Base-by-base conservation (phyloP, 2,797 vertebrate genomes). In the Hydrocynus forskahlii region DNA sequence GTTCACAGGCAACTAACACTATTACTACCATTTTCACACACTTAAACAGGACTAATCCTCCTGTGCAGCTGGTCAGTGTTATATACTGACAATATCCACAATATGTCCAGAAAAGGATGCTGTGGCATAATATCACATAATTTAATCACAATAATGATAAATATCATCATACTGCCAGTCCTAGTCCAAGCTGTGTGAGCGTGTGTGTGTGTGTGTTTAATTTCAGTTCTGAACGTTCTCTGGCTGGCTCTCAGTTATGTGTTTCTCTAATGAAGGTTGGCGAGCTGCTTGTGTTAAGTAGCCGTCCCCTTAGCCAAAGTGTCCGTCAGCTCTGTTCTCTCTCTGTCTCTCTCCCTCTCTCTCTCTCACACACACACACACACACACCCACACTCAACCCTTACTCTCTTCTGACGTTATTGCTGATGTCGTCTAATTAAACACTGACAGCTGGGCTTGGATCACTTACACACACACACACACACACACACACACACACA, bases 351-450 rank as follows among this genome's bases (percentile, higher is more conserved):
- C n/a, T n/a, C n/a, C n/a, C n/a, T n/a, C n/a, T n/a, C n/a, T n/a
- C n/a, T n/a, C n/a, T n/a, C n/a, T n/a, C n/a, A n/a, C n/a, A n/a
- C n/a, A n/a, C n/a, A n/a, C n/a, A 25, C n/a, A 48, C 72, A 48
- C 73, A 52, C 67, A 72, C 40, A 45, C 71, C 55, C 60, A 77
- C 19, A 14, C 63, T 17, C 35, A 45, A 7, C 17, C 48, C 43
- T 77, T 57, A 16, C 2, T 50, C 63, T 78, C 16, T n/a, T 75
- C 68, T 75, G 50, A 75, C 54, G 60, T 64, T 79, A 62, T 82
- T 63, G 72, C 81, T 54, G 67, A 52, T 78, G 62, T 50, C 52
- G 78, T 75, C 76, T 83, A 80, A 88, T 85, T 85, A 88, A 80
- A 85, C 75, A 79, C 75, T 82, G 78, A 81, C 75, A 82, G 71